Conservation (phyloP, 2,113 vertebrate species). For the Pteruthius melanotis region DNA sequence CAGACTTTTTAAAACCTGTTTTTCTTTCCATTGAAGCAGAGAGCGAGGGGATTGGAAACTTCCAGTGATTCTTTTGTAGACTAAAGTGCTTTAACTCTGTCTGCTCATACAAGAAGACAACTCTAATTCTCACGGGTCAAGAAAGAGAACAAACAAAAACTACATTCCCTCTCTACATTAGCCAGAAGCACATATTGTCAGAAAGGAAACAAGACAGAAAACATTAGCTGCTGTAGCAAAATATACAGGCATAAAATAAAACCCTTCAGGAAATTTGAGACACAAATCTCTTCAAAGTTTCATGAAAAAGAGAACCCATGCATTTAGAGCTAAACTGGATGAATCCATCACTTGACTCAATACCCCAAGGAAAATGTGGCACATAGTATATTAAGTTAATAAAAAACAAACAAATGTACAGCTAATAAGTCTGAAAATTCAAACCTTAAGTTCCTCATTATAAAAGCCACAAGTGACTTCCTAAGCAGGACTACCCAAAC, state of each 20-base stretch:
- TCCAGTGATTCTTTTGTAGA: not conserved
- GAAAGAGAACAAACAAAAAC: not conserved
- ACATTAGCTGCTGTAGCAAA: not conserved
- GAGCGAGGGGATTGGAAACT: not conserved
- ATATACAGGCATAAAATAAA: not conserved
- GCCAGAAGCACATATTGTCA: not conserved
- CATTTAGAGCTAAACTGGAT: not conserved
- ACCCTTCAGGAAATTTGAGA: not conserved
- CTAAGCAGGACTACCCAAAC: slow-evolving; percentile 37
- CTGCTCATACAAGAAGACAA: not conserved
- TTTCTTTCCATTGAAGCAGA: not conserved
- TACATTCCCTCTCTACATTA: not conserved
- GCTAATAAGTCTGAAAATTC: slow-evolving; percentile 53
- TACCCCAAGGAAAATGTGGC: slow-evolving; percentile 20
- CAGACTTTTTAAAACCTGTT: not conserved
- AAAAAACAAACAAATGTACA: slow-evolving; percentile 49
- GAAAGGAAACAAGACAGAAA: not conserved
- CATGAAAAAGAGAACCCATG: not conserved
- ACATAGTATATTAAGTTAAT: slow-evolving; percentile 20
- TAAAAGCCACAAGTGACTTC: slow-evolving; percentile 53
- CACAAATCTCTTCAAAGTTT: not conserved
- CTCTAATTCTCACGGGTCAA: not conserved
- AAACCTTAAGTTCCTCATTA: slow-evolving; percentile 53
- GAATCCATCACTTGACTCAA: slow-evolving; percentile 14
- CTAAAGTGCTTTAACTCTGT: not conserved